A percentile compares a stretch with the other conserved stretches of the same genome.
phyloP scores from a whole-genome alignment of 2,113 vertebrate genomes.

The Phaethornis superciliosus region DNA sequence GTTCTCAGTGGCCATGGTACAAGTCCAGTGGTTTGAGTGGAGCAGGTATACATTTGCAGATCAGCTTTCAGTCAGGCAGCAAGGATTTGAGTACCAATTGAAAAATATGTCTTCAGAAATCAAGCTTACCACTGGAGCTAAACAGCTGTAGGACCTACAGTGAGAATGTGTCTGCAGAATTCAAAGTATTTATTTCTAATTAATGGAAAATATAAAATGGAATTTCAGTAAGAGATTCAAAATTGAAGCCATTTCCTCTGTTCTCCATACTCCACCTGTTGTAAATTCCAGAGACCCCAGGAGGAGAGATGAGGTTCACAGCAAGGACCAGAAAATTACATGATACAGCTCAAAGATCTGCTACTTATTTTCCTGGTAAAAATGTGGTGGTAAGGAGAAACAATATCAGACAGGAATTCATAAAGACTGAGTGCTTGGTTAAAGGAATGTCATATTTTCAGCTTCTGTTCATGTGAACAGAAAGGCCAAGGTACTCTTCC shows the following conservation, averaged over 20 bases:
- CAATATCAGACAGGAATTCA: not conserved
- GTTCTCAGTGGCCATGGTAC: not conserved
- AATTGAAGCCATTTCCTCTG: not conserved
- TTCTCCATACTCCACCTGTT: not conserved
- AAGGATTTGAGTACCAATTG: not conserved
- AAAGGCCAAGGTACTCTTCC: not conserved
- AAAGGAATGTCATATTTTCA: not conserved
- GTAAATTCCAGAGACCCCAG: not conserved
- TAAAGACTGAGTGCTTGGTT: not conserved
- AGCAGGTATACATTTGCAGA: not conserved
- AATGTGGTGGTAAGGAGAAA: not conserved
- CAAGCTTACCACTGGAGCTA: not conserved
- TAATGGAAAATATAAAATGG: not conserved
- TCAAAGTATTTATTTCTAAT: not conserved
- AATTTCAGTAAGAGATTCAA: not conserved
- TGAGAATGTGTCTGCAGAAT: not conserved
- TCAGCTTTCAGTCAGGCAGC: not conserved
- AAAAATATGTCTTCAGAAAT: slow-evolving; percentile 2
- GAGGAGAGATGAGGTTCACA: not conserved
- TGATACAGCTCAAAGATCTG: not conserved
- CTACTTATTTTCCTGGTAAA: not conserved
- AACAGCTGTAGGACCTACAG: not conserved
- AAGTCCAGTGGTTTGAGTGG: not conserved
- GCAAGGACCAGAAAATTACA: not conserved
- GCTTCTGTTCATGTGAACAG: not conserved